These are phyloP conservation scores for Ganaspis sp. DNA, from an alignment of 1,140 invertebrate species.

Conservation along the genomic window DNA sequence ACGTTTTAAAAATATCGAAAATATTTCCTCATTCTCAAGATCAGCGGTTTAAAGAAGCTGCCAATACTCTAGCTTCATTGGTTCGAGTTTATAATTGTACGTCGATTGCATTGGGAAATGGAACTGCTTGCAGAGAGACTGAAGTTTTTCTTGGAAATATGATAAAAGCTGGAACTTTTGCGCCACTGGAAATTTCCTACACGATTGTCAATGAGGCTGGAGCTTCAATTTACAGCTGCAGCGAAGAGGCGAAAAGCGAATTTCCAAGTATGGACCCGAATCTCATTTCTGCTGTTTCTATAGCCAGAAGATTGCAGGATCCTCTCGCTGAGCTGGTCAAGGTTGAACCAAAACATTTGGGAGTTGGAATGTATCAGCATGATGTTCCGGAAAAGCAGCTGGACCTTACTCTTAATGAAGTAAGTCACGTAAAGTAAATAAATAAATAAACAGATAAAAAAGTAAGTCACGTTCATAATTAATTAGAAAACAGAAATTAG, in stretches of 20 bases:
- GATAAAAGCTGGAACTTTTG: conserved; percentile 78
- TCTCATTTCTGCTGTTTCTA: conserved; percentile 81
- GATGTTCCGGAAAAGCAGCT: conserved; percentile 89
- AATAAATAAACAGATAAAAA: too few relatives aligned
- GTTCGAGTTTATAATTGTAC: conserved; percentile 78
- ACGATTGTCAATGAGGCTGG: conserved; percentile 93
- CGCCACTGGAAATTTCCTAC: conserved; percentile 80
- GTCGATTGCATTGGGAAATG: conserved; percentile 91
- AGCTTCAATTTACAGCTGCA: conserved; percentile 93
- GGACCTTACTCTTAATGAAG: conserved; percentile 83
- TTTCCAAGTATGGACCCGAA: conserved; percentile 86
- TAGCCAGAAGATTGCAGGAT: conserved; percentile 91
- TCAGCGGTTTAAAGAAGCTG: conserved; percentile 44
- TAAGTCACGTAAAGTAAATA: conserved; percentile 70
- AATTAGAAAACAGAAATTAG: too few relatives aligned
- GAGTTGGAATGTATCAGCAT: conserved; percentile 95
- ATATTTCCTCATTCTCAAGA: conserved; percentile 79
- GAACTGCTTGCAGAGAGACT: conserved; percentile 90
- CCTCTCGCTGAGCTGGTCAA: conserved; percentile 94
- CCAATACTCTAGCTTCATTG: conserved; percentile 47
- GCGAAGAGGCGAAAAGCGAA: conserved; percentile 88
- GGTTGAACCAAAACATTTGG: conserved; percentile 93
- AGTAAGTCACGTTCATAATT: too few relatives aligned
- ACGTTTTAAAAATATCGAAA: conserved; percentile 82
- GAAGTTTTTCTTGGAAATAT: conserved; percentile 84